These are phyloP conservation scores for Zoanthus solanderi DNA, from an alignment of 92 coral and sea anemone species.

Conservation along the genomic window DNA sequence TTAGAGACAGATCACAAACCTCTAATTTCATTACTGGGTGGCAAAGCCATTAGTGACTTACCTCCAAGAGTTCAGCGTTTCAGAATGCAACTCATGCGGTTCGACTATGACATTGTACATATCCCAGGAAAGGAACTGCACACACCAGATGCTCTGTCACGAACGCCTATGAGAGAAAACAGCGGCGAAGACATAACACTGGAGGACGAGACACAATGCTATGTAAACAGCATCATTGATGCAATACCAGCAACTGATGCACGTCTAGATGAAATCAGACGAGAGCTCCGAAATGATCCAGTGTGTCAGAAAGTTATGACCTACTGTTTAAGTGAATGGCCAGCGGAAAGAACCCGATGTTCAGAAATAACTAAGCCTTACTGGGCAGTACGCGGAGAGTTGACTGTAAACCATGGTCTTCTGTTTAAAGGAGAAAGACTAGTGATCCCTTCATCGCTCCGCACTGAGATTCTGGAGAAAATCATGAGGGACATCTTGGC, in stretches of 20 bases:
- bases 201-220: slow-evolving; percentile 2
- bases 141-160: slow-evolving; percentile 57
- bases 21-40: slow-evolving; percentile 16
- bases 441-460: slow-evolving; percentile 34
- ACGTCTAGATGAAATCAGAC: slow-evolving; percentile 41
- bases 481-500: no score
- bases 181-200: not conserved
- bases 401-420: slow-evolving; percentile 30
- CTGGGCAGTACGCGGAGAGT: slow-evolving; percentile 42
- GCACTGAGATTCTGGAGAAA: no score
- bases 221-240: slow-evolving; percentile 36
- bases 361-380: slow-evolving; percentile 19
- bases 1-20: slow-evolving; percentile 51
- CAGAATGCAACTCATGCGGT: slow-evolving; percentile 39
- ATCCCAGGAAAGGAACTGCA: slow-evolving; percentile 8
- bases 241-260: slow-evolving; percentile 50
- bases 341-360: slow-evolving; percentile 33
- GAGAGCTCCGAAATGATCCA: slow-evolving; percentile 43
- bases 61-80: slow-evolving; percentile 27
- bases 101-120: slow-evolving; percentile 22
- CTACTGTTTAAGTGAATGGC: slow-evolving; percentile 48
- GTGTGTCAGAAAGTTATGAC: slow-evolving; percentile 46
- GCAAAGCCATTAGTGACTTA: slow-evolving; percentile 9
- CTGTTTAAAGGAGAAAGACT: slow-evolving; percentile 53
- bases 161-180: slow-evolving; percentile 32